Base-by-base conservation (phyloP, 2,888 invertebrate genomes). In the Himalopsyche kuldschensis region DNA sequence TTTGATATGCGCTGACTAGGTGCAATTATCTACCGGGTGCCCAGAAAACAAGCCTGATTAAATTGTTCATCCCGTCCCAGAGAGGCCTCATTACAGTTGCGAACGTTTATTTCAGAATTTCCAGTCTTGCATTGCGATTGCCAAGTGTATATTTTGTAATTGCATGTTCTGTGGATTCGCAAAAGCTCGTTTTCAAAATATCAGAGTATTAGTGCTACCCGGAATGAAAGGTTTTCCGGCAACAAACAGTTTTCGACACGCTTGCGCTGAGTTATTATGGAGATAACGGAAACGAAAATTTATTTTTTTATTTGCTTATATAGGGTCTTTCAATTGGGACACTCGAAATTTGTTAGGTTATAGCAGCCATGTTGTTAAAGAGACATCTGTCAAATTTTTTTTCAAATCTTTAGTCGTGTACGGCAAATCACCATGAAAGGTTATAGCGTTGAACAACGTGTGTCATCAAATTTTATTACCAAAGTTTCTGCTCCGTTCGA, bases 31-130 rank as follows among this genome's bases (percentile, higher is more conserved):
- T 55, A 55, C 55, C 55, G 55, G 55, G 55, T 20, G 55, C n/a
- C 20, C 55, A 55, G 55, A 55, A 55, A 55, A 55, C 55, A 63
- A 79, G 83, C 75, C 83, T 84, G 83, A 85, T 83, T 85, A 83
- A 85, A 85, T 85, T 84, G 83, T 85, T 84, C 80, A 79, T 83
- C 47, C 85, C 63, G 75, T 55, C 20, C 20, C 55, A 55, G 55
- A 30, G 75, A 69, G 75, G 55, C 47, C 79, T 78, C 82, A 82
- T 75, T 69, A 79, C 79, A 55, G 46, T 47, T 78, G 82, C 79
- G 79, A 82, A 82, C 79, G 79, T 82, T 82, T 75, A 47, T 69
- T 80, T 24, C 78, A 75, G 80, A 80, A 75, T 80, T 78, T 55
- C 55, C 10, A n/a, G 55, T 55, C 55, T 20, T 24, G 55, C 55